Evolutionary conservation across 2,888 invertebrate species (phyloP), one percentile per base, ranked within the genome.

Genomic region (Anarsia innoxiella): DNA sequence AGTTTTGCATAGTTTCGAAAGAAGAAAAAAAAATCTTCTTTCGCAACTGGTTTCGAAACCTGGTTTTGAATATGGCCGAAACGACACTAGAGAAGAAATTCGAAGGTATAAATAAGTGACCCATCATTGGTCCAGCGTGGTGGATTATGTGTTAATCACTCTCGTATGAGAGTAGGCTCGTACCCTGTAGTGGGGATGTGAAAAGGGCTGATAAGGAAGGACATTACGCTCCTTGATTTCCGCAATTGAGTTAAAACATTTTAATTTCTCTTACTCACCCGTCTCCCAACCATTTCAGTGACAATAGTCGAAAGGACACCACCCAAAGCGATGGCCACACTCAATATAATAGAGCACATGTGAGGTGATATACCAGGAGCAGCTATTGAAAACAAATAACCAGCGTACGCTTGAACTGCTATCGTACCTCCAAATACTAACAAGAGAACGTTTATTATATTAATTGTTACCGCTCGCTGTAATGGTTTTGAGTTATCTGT

Each of bases 221-320:
- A n/a, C n/a, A 19, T 19, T 6, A 19, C 19, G 19, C 6, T 19
- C 19, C 4, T 19, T 19, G 4, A 19, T 5, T 19, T 3, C 19
- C 3, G 19, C 19, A 6, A 6, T 5, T 5, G 19, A 19, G 4
- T 6, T 19, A 19, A 19, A n/a, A n/a, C n/a, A n/a, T n/a, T n/a
- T n/a, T n/a, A n/a, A n/a, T n/a, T n/a, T n/a, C n/a, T n/a, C n/a
- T n/a, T 26, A 33, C 59, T 56, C 41, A 72, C 74, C 56, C 87
- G 64, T 49, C 90, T 67, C 5, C 89, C 87, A 3, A 83, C 63
- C 25, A 72, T 59, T 51, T 90, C 89, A 40, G 79, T 74, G 10
- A 84, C 27, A 1, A 74, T 10, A 1, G 76, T 63, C 1, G 79
- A 65, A 2, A 77, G 23, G 29, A 57, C 65, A 12, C 86, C 73